Evolutionary conservation across 2,888 invertebrate species (phyloP), one percentile per base, ranked within the genome.

Genomic region (Gymnosoma rotundatum): DNA sequence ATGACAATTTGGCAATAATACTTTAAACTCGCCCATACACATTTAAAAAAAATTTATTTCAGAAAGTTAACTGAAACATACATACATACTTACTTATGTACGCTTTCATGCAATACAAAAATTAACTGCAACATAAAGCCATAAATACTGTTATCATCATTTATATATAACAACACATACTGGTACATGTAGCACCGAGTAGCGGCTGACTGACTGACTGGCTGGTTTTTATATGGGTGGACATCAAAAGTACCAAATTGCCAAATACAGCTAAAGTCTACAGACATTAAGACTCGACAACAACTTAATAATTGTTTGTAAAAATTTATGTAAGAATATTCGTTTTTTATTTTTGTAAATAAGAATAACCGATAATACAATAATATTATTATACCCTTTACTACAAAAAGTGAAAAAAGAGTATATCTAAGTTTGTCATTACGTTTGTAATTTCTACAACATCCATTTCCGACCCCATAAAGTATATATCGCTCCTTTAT

Each of bases 1-100:
- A 78, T 32, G 64, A 74, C 74, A 81, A 84, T 84, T 84, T 84
- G 81, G 84, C 84, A 84, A 84, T 78, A 81, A 81, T 69, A 84
- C 78, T 14, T 73, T 38, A 45, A 9, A 72, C 25, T 45, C 69
- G 67, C 38, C 61, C 52, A 52, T 67, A 73, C 73, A 80, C 76
- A 63, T 72, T 69, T 32, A 36, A 76, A 78, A 54, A 54, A 70
- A 60, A 21, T 25, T 66, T 66, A 78, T 75, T 69, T 54, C 9
- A 20, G 52, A 63, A 81, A 81, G 54, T 69, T 50, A 52, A 76
- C 52, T 66, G 38, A 70, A 73, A 25, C 32, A 76, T 45, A 70
- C 52, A 54, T 54, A 61, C 18, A 38, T 52, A 21, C 25, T n/a
- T n/a, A n/a, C n/a, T n/a, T n/a, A n/a, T n/a, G 66, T 52, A 70